Percentiles rank a stretch among this genome's conserved stretches.
Evolutionary conservation across 2,888 invertebrate species (phyloP).

Genomic region (Gortyna flavago): DNA sequence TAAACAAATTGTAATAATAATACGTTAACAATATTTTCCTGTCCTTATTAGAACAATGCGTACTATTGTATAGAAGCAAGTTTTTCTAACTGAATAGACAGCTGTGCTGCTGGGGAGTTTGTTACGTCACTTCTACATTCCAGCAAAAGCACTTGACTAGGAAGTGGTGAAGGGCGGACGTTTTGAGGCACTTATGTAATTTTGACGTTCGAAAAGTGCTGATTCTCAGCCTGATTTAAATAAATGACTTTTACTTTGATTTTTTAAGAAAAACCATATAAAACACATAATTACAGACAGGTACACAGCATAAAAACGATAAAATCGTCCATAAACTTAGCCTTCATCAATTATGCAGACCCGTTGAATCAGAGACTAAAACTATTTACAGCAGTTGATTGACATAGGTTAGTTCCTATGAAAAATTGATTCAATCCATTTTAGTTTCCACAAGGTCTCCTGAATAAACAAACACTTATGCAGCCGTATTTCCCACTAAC

Average conservation of each 20-base stretch:
- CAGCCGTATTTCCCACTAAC: conserved; percentile 62
- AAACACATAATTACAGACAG: background rate
- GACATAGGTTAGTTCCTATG: conserved; percentile 33
- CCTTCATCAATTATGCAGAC: background rate
- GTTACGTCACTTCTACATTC: too few relatives aligned
- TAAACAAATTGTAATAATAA: background rate
- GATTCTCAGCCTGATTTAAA: too few relatives aligned
- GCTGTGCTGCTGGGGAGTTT: too few relatives aligned
- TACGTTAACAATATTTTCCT: background rate
- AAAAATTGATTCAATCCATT: conserved; percentile 72
- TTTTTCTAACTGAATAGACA: too few relatives aligned
- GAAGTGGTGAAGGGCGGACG: too few relatives aligned
- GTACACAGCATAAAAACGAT: background rate
- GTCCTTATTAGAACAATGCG: too few relatives aligned
- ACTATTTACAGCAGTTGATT: conserved; percentile 9
- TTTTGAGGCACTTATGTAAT: too few relatives aligned
- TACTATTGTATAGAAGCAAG: too few relatives aligned
- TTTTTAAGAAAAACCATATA: too few relatives aligned
- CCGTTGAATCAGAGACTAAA: conserved; percentile 4
- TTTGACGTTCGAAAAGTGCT: too few relatives aligned
- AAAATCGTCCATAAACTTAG: background rate
- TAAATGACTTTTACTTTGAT: too few relatives aligned
- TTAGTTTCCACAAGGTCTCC: conserved; percentile 67
- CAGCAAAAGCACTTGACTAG: too few relatives aligned
- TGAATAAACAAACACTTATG: conserved; percentile 73